phyloP scores from a whole-genome alignment of 2,113 vertebrate genomes.

The Sardina pilchardus region DNA sequence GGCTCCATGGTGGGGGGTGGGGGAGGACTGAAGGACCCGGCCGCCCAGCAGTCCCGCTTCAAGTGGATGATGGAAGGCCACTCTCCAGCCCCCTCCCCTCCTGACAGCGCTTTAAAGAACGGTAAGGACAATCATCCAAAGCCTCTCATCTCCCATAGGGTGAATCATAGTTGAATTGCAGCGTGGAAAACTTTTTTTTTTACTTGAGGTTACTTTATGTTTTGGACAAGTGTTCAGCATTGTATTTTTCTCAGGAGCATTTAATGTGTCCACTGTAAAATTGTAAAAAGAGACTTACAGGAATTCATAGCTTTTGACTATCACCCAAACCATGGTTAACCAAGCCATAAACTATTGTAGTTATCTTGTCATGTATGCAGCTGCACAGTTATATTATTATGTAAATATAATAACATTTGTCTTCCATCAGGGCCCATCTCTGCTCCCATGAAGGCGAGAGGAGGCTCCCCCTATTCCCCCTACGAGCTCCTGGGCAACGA shows the following conservation, averaged over 20 bases:
- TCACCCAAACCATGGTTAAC: neutral
- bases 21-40: conserved; percentile 80
- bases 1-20: conserved; percentile 81
- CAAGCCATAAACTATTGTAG: too few relatives aligned
- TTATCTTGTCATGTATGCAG: too few relatives aligned
- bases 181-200: neutral
- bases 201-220: neutral
- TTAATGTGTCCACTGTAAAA: too few relatives aligned
- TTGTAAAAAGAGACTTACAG: too few relatives aligned
- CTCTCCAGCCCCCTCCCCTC: conserved; percentile 83
- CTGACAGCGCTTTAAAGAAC: conserved; percentile 92
- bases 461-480: conserved; percentile 91
- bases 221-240: neutral
- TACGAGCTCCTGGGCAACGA: conserved; percentile 91
- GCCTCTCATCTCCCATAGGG: neutral
- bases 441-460: conserved; percentile 88
- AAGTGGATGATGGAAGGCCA: conserved; percentile 99
- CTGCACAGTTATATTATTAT: neutral
- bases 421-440: conserved; percentile 34
- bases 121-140: conserved; percentile 69
- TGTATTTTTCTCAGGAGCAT: neutral
- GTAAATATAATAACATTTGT: neutral
- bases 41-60: conserved; percentile 90
- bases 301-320: too few relatives aligned
- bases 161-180: neutral